Conservation (phyloP, 1,140 invertebrate genomes). For the Asobara japonica region DNA sequence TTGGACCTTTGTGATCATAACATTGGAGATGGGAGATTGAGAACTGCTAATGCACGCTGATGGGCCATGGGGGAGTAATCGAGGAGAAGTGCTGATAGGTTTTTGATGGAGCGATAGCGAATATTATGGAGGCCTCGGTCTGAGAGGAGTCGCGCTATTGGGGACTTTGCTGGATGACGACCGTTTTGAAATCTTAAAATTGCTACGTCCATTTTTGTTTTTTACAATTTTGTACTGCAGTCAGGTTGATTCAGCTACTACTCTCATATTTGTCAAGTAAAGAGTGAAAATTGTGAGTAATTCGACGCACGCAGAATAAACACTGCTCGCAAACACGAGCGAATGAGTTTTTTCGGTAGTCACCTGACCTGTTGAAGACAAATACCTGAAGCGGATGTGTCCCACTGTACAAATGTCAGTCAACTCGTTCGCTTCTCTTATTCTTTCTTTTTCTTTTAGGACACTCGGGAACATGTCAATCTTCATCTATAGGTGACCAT, state of each 20-base stretch:
- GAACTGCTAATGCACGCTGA: slow-evolving; percentile 32
- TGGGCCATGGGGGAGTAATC: slow-evolving; percentile 16
- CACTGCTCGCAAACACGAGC: not conserved
- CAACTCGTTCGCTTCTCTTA: not conserved
- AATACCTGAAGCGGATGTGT: slow-evolving; percentile 29
- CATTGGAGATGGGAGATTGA: not conserved
- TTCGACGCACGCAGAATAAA: not conserved
- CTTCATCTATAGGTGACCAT: not conserved
- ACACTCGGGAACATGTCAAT: slow-evolving; percentile 7
- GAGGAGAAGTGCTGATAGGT: slow-evolving; percentile 32
- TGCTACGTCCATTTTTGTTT: too few relatives aligned
- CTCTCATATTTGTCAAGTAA: not conserved
- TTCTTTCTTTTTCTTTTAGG: not conserved
- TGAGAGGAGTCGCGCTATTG: too few relatives aligned
- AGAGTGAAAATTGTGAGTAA: not conserved
- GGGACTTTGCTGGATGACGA: slow-evolving; percentile 22
- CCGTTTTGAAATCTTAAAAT: slow-evolving; percentile 28
- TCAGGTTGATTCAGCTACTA: not conserved
- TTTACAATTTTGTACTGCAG: too few relatives aligned
- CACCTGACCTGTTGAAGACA: slow-evolving; percentile 20
- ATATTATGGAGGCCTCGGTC: not conserved
- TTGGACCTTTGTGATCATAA: slow-evolving; percentile 13
- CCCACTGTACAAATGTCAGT: slow-evolving; percentile 27
- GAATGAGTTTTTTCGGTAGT: slow-evolving; percentile 26
- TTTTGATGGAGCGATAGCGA: slow-evolving; percentile 37